Percentiles rank a stretch among this genome's conserved stretches.
phyloP scores from a whole-genome alignment of 2,888 invertebrate species.

The Gryllus longicercus region DNA sequence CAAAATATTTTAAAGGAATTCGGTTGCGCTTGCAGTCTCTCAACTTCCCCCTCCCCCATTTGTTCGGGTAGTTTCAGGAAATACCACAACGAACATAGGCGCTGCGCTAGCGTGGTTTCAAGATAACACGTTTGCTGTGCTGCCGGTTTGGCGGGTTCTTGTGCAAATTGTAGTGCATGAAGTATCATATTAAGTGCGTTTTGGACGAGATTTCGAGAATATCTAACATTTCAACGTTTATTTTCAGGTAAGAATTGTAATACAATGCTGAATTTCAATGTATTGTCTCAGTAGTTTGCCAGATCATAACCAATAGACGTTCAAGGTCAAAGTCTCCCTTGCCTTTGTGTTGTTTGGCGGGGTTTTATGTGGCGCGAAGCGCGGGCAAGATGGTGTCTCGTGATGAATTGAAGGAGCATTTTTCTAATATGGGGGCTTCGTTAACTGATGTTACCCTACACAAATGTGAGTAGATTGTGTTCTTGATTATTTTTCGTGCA shows the following conservation, averaged over 20 bases:
- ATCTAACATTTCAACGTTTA: no score
- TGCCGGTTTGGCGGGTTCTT: background rate
- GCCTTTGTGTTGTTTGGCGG: slow-evolving; percentile 33
- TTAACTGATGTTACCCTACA: slow-evolving; percentile 46
- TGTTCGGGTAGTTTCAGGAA: background rate
- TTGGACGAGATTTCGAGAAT: no score
- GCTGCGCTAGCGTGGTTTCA: background rate
- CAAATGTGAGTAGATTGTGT: slow-evolving; percentile 31
- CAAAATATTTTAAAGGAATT: no score
- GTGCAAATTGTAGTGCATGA: background rate
- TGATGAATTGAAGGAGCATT: slow-evolving; percentile 59
- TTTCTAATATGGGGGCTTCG: slow-evolving; percentile 60
- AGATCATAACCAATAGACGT: slow-evolving; percentile 28
- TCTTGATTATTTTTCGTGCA: no score
- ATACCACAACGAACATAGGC: background rate
- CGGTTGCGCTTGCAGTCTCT: no score
- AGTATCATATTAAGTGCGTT: no score
- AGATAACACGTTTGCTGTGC: background rate
- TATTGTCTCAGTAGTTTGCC: background rate
- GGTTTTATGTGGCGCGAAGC: slow-evolving; percentile 29
- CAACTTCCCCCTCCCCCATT: background rate
- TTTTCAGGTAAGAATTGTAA: no score
- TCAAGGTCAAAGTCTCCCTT: slow-evolving; percentile 32
- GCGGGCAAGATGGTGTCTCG: slow-evolving; percentile 49
- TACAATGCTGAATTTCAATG: no score